phyloP scores from a whole-genome alignment of 1,140 invertebrate species.

The Brachionus calyciflorus region DNA sequence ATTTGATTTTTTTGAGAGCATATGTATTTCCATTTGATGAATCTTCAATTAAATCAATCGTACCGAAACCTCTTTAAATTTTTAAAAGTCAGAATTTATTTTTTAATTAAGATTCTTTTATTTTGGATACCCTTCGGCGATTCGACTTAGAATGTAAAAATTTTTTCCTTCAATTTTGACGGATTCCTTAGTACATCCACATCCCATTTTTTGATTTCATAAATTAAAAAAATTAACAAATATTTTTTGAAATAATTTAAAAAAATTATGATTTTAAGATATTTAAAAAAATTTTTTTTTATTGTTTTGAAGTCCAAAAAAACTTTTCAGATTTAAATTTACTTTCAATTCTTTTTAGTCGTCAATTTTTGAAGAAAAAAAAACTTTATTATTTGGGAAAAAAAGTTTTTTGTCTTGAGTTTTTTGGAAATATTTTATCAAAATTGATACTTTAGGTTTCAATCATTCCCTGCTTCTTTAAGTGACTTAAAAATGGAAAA shows the following conservation, averaged over 20 bases:
- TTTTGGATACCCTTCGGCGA: slow-evolving; percentile 42
- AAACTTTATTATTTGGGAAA: no score
- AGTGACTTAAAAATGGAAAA: no score
- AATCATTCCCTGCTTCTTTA: no score
- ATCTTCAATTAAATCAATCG: slow-evolving; percentile 29
- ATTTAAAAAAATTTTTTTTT: no score
- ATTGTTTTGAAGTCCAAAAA: no score
- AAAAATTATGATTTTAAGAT: not conserved
- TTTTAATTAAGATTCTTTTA: not conserved
- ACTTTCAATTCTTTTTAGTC: no score
- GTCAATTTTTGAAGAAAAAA: no score
- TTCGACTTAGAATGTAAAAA: slow-evolving; percentile 34
- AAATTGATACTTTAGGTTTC: no score
- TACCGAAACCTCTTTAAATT: slow-evolving; percentile 6
- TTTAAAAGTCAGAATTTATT: not conserved
- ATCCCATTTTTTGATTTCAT: slow-evolving; percentile 40
- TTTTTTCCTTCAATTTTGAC: not conserved
- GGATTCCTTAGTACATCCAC: slow-evolving; percentile 18
- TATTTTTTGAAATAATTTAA: not conserved
- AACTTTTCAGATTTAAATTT: slow-evolving; percentile 6
- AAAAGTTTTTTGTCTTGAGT: no score
- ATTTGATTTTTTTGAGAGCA: slow-evolving; percentile 29
- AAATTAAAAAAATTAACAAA: not conserved
- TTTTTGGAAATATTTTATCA: no score
- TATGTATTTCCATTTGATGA: not conserved